phyloP scores from a whole-genome alignment of 2,888 invertebrate species.

The Dicranocentrus wangi region DNA sequence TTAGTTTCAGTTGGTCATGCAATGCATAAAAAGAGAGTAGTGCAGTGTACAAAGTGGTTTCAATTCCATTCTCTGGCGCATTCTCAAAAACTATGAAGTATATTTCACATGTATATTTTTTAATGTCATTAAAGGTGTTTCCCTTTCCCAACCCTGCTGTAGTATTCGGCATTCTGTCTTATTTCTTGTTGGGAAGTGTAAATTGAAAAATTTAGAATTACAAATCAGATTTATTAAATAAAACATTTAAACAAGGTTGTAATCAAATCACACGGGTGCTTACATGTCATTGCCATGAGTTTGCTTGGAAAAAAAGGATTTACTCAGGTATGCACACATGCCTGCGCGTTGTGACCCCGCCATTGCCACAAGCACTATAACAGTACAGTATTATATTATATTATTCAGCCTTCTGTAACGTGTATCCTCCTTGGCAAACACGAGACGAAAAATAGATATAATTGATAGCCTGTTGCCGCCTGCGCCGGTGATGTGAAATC shows the following conservation, averaged over 20 bases:
- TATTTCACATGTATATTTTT: constrained; percentile 22
- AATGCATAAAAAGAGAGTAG: not conserved
- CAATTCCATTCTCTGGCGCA: not conserved
- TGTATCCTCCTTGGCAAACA: not conserved
- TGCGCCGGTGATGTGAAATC: constrained; percentile 11
- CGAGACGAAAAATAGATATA: constrained; percentile 3
- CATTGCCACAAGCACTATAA: not conserved
- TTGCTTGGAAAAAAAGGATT: not conserved
- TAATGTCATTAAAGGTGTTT: constrained; percentile 28
- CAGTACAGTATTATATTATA: not conserved
- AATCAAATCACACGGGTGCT: constrained; percentile 22
- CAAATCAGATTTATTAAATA: constrained; percentile 37
- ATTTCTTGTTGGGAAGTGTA: constrained; percentile 11
- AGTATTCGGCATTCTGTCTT: not conserved
- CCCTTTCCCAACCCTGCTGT: constrained; percentile 4
- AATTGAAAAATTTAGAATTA: constrained; percentile 58
- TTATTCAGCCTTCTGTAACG: not conserved
- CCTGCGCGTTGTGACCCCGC: constrained; percentile 5
- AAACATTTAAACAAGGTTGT: constrained; percentile 24
- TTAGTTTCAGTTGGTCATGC: not conserved
- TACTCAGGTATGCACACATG: not conserved
- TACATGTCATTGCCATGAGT: not conserved
- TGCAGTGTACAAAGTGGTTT: not conserved
- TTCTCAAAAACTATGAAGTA: not conserved
- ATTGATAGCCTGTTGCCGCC: constrained; percentile 29